Percentiles rank a stretch among this genome's conserved stretches.
Evolutionary conservation across 2,888 invertebrate genomes (phyloP).

Genomic region (Mamestra brassicae): DNA sequence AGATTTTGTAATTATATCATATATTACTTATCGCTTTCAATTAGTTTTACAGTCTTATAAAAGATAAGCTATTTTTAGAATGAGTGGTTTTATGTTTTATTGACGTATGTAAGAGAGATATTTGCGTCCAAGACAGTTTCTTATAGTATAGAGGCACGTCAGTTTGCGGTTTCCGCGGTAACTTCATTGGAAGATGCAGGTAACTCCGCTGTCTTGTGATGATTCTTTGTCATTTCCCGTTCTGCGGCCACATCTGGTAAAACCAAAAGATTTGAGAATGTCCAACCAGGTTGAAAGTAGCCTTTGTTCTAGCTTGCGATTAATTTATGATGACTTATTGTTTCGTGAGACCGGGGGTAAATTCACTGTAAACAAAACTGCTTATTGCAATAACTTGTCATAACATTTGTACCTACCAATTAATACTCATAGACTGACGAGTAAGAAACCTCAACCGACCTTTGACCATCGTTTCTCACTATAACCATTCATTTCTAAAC

Average conservation of each 20-base stretch:
- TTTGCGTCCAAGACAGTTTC: not conserved
- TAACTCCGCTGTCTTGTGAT: not conserved
- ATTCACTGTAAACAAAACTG: not conserved
- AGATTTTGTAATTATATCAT: too few relatives aligned
- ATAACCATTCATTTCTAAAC: slow-evolving; percentile 17
- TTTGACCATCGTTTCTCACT: slow-evolving; percentile 24
- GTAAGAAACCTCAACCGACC: slow-evolving; percentile 20
- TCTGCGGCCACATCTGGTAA: slow-evolving; percentile 7
- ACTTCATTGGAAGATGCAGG: not conserved
- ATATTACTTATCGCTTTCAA: too few relatives aligned
- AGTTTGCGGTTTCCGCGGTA: not conserved
- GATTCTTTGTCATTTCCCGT: not conserved
- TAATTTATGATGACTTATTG: too few relatives aligned
- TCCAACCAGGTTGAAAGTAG: too few relatives aligned
- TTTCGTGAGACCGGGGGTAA: too few relatives aligned
- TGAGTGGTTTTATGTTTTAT: not conserved
- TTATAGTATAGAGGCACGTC: not conserved
- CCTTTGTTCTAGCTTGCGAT: too few relatives aligned
- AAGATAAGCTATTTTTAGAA: not conserved
- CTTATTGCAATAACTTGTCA: not conserved
- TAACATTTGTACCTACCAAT: not conserved
- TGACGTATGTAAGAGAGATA: slow-evolving; percentile 1
- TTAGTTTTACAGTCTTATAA: not conserved
- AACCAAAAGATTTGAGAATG: not conserved
- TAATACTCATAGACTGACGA: not conserved